These are phyloP conservation scores for Ornithorhynchus anatinus DNA, from an alignment of 2,113 vertebrate genomes.

Conservation along the genomic window DNA sequence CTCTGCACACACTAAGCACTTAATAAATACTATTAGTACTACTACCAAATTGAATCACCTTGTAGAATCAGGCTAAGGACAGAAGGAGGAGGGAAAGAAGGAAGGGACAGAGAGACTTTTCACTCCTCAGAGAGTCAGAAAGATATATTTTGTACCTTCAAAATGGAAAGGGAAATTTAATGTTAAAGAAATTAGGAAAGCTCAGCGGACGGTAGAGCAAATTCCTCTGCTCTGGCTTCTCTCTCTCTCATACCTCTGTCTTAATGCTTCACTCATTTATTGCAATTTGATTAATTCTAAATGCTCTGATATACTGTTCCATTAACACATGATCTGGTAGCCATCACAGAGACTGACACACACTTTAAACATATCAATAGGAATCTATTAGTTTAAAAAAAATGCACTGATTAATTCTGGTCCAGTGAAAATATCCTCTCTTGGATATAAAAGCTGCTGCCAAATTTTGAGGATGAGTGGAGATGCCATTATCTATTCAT, in stretches of 20 bases:
- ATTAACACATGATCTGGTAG: conserved; percentile 51
- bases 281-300: conserved; percentile 54
- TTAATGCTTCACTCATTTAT: conserved; percentile 36
- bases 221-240: conserved; percentile 15
- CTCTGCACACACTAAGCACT: too few relatives aligned
- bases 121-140: too few relatives aligned
- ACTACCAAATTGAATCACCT: too few relatives aligned
- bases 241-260: too few relatives aligned
- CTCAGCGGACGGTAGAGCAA: too few relatives aligned
- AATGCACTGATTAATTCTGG: conserved; percentile 37
- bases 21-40: too few relatives aligned
- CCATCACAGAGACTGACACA: conserved; percentile 37
- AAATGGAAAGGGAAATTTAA: too few relatives aligned
- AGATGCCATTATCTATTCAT: conserved; percentile 25
- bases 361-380: conserved; percentile 55
- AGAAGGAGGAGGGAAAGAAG: too few relatives aligned
- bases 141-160: too few relatives aligned
- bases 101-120: too few relatives aligned
- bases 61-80: too few relatives aligned
- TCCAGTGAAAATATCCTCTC: conserved; percentile 25
- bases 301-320: conserved; percentile 29
- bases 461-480: conserved; percentile 5
- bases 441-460: neutral
- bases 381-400: conserved; percentile 17
- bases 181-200: too few relatives aligned